phyloP scores from a whole-genome alignment of 30 jellyfish, hydroid and myxozoan genomes.

The Nemopilema nomurai region DNA sequence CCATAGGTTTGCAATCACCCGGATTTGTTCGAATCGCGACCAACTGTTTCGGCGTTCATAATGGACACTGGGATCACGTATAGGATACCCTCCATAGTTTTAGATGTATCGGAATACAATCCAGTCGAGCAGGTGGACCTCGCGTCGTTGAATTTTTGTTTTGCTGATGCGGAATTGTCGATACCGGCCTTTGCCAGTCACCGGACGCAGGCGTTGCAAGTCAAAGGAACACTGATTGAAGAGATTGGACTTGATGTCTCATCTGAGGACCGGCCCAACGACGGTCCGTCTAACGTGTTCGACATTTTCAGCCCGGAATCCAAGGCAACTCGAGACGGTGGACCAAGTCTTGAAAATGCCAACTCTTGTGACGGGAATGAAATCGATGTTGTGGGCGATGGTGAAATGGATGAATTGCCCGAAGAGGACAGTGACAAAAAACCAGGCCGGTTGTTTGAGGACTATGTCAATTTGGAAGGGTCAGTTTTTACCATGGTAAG shows the following conservation, averaged over 20 bases:
- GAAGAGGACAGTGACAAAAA: constrained; percentile 17
- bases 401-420: constrained; percentile 49
- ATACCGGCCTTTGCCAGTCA: constrained; percentile 86
- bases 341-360: constrained; percentile 22
- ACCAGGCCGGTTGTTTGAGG: constrained; percentile 55
- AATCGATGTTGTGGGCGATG: constrained; percentile 84
- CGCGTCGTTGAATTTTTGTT: constrained; percentile 53
- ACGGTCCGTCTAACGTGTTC: constrained; percentile 20
- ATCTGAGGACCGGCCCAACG: constrained; percentile 8
- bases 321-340: neutral
- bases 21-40: constrained; percentile 91
- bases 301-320: constrained; percentile 31
- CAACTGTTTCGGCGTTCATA: constrained; percentile 82
- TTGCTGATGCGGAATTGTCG: constrained; percentile 73
- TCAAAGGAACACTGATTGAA: constrained; percentile 56
- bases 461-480: constrained; percentile 46
- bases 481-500: constrained; percentile 76
- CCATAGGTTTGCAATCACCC: constrained; percentile 98
- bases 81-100: constrained; percentile 66
- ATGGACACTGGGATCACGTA: constrained; percentile 72
- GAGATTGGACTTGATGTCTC: constrained; percentile 40
- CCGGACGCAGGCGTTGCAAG: constrained; percentile 79
- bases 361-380: constrained; percentile 77
- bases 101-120: constrained; percentile 31
- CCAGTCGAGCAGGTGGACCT: constrained; percentile 76